phyloP scores from a whole-genome alignment of 2,113 vertebrate species.

The Eleginops maclovinus region DNA sequence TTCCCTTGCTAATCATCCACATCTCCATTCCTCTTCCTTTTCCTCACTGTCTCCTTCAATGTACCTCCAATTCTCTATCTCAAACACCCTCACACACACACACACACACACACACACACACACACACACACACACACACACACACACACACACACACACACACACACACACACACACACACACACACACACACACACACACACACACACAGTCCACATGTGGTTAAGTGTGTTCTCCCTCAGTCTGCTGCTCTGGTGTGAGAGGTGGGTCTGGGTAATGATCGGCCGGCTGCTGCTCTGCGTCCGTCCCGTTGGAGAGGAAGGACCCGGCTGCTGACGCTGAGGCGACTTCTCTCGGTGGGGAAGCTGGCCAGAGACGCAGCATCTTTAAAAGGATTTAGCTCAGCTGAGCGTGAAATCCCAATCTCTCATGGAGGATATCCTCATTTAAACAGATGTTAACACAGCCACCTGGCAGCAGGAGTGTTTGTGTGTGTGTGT shows the following conservation, averaged over 20 bases:
- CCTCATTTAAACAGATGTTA: slow-evolving; percentile 66
- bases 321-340: slow-evolving; percentile 21
- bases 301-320: slow-evolving; percentile 56
- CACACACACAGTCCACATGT: slow-evolving; percentile 47
- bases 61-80: slow-evolving; percentile 3
- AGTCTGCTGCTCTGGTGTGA: slow-evolving; percentile 24
- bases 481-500: slow-evolving; percentile 22
- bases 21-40: slow-evolving; percentile 31
- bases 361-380: slow-evolving; percentile 47
- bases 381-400: slow-evolving; percentile 77
- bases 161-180: slow-evolving; percentile 32
- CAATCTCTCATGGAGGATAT: slow-evolving; percentile 53
- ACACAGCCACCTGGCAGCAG: slow-evolving; percentile 51
- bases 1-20: slow-evolving; percentile 14
- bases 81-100: slow-evolving; percentile 26
- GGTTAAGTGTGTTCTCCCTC: slow-evolving; percentile 44
- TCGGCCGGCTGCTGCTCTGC: slow-evolving; percentile 49
- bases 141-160: not conserved
- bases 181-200: slow-evolving; percentile 27
- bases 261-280: too few relatives aligned
- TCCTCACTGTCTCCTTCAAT: not conserved
- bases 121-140: too few relatives aligned
- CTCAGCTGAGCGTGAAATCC: slow-evolving; percentile 72
- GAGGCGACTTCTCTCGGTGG: slow-evolving; percentile 34
- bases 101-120: not conserved